Evolutionary conservation across 1,140 invertebrate species (phyloP).

Genomic region (Diploscapter pachys): DNA sequence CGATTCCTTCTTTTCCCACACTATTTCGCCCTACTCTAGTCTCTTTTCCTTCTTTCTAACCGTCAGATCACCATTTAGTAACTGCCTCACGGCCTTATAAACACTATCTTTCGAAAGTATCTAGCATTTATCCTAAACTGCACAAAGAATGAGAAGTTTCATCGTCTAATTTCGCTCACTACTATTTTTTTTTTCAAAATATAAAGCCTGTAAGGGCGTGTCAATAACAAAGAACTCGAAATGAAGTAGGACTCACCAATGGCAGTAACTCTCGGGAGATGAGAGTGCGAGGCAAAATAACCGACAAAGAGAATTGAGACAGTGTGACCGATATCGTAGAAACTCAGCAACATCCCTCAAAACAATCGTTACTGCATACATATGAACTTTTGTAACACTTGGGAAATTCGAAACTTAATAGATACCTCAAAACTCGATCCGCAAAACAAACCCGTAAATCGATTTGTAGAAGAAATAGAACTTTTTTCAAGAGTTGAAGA

Average conservation of each 20-base stretch:
- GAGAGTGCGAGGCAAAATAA: conserved; percentile 28
- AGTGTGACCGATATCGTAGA: conserved; percentile 37
- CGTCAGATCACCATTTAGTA: too few relatives aligned
- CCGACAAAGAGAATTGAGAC: conserved; percentile 30
- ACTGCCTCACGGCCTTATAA: too few relatives aligned
- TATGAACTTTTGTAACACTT: not conserved
- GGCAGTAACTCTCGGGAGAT: conserved; percentile 32
- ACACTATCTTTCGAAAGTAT: not conserved
- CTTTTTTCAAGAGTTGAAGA: not conserved
- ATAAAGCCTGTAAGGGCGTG: not conserved
- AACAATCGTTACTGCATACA: not conserved
- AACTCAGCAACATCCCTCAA: conserved; percentile 10
- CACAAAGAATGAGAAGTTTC: not conserved
- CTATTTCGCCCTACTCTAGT: too few relatives aligned
- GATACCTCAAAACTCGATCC: not conserved
- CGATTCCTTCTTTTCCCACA: too few relatives aligned
- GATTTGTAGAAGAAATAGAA: not conserved
- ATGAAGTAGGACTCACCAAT: conserved; percentile 13
- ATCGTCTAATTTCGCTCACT: not conserved
- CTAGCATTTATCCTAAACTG: not conserved
- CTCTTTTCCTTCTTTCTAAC: too few relatives aligned
- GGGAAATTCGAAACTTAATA: not conserved
- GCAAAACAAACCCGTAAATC: not conserved
- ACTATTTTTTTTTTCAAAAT: not conserved
- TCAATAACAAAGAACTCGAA: not conserved